Conservation (phyloP, 1,140 invertebrate species). For the Campoletis sonorensis region DNA sequence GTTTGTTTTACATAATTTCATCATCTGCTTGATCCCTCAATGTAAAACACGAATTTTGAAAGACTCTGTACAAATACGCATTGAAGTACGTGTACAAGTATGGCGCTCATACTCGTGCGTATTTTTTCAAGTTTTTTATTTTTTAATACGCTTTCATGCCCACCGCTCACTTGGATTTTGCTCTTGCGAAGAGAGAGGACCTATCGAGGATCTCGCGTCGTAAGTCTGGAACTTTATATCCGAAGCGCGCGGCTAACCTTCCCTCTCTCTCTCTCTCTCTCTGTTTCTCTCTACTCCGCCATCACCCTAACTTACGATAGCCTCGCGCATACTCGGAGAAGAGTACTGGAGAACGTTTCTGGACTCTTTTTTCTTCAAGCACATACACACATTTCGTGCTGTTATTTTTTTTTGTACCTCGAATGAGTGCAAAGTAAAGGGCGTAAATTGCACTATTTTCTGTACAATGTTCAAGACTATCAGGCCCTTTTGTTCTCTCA, state of each 20-base stretch:
- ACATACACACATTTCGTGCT: constrained; percentile 34
- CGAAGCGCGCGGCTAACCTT: constrained; percentile 70
- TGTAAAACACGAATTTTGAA: neutral
- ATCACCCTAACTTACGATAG: constrained; percentile 76
- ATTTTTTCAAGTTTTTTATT: constrained; percentile 58
- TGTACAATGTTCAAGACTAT: neutral
- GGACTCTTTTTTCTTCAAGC: constrained; percentile 21
- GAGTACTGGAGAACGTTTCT: constrained; percentile 22
- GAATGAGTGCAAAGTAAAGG: neutral
- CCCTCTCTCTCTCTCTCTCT: constrained; percentile 23
- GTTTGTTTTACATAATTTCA: too few relatives aligned
- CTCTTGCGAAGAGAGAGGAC: constrained; percentile 61
- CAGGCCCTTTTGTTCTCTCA: neutral
- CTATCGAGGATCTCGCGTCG: constrained; percentile 77
- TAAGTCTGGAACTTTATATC: constrained; percentile 78
- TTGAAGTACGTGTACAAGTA: constrained; percentile 28
- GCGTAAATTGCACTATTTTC: neutral
- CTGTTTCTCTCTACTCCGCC: constrained; percentile 49
- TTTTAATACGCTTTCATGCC: constrained; percentile 73
- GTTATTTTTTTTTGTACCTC: neutral
- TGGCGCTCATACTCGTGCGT: constrained; percentile 54
- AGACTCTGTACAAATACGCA: constrained; percentile 19
- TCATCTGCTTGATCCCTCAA: neutral
- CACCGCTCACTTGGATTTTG: constrained; percentile 61
- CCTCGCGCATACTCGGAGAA: constrained; percentile 63